A percentile compares a stretch with the other conserved stretches of the same genome.
Conservation (phyloP, 2,888 invertebrate species). For the Stictocephala bisonia region DNA sequence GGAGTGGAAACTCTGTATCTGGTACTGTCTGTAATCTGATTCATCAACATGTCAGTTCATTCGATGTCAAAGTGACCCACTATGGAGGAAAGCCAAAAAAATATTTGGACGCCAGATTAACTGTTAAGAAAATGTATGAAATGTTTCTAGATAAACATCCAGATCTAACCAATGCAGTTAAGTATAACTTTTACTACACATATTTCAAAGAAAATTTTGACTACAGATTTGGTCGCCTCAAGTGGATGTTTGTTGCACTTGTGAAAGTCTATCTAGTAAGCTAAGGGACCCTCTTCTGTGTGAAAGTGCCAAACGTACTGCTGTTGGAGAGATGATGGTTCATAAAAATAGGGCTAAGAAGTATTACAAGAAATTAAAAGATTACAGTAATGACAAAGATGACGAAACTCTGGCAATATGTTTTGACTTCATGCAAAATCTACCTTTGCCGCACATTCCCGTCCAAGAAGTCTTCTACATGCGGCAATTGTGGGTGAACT, state of each 20-base stretch:
- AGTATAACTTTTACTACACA: conserved; percentile 57
- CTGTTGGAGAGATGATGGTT: no score
- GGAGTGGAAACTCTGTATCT: conserved; percentile 36
- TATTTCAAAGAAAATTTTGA: conserved; percentile 57
- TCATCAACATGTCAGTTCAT: conserved; percentile 28
- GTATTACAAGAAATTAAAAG: conserved; percentile 50
- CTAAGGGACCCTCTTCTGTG: conserved; percentile 48
- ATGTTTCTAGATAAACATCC: conserved; percentile 55
- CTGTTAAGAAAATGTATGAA: conserved; percentile 56
- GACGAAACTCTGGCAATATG: conserved; percentile 52
- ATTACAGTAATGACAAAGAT: conserved; percentile 46
- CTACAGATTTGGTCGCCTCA: conserved; percentile 56
- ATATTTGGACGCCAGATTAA: conserved; percentile 57
- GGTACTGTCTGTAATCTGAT: conserved; percentile 31
- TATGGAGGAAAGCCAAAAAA: conserved; percentile 45
- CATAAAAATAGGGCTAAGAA: conserved; percentile 53
- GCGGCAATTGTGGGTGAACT: conserved; percentile 51
- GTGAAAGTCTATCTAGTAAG: no score
- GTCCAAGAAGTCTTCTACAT: conserved; percentile 34
- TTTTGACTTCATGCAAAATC: conserved; percentile 49
- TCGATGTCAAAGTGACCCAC: conserved; percentile 49
- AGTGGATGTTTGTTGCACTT: conserved; percentile 55
- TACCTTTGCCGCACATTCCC: conserved; percentile 46
- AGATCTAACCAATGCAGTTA: conserved; percentile 53
- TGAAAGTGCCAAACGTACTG: conserved; percentile 53